Evolutionary conservation across 2,113 vertebrate genomes (phyloP).

Genomic region (Ptychochromis oligacanthus): DNA sequence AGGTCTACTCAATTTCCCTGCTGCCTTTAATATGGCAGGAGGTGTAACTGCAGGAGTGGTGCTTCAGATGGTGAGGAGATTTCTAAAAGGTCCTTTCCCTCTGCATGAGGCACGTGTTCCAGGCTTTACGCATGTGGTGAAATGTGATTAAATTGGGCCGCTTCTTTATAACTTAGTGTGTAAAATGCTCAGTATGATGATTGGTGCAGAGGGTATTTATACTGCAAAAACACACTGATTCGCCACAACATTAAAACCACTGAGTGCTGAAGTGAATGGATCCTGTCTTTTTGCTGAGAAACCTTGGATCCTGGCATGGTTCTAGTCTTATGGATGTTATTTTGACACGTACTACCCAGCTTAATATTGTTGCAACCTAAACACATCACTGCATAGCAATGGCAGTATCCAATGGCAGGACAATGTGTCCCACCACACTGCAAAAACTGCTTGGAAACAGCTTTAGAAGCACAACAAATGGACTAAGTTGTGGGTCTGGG

Average conservation of each 20-base stretch:
- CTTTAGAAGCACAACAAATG: background rate
- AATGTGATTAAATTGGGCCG: background rate
- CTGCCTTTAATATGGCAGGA: constrained; percentile 92
- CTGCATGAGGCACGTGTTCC: background rate
- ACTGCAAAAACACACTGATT: background rate
- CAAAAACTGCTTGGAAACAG: background rate
- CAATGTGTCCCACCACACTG: background rate
- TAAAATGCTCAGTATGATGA: background rate
- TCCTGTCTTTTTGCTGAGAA: background rate
- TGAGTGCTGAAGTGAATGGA: background rate
- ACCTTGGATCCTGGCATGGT: background rate
- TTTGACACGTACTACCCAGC: background rate
- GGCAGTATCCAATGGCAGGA: background rate
- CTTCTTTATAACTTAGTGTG: background rate
- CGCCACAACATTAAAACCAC: background rate
- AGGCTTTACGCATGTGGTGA: background rate
- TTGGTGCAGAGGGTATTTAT: background rate
- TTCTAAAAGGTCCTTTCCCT: background rate
- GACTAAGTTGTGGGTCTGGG: background rate
- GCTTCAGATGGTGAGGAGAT: constrained; percentile 88
- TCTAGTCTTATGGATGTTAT: background rate
- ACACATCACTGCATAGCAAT: background rate
- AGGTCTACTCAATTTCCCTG: constrained; percentile 95
- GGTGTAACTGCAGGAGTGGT: constrained; percentile 86
- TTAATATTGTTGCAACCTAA: background rate